phyloP scores from a whole-genome alignment of 2,113 vertebrate genomes.

The Cairina moschata region DNA sequence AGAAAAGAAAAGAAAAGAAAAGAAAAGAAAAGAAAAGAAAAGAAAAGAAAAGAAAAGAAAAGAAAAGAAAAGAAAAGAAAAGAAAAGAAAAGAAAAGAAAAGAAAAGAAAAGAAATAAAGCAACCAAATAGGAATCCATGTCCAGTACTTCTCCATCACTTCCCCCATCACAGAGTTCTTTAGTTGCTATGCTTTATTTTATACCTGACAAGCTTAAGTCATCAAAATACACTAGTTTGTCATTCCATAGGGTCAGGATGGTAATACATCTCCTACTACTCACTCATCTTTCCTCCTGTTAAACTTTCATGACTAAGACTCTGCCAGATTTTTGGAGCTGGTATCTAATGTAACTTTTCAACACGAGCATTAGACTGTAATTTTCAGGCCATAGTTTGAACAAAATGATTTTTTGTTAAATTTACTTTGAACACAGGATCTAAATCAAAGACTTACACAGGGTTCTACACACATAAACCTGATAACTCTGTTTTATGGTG shows the following conservation, averaged over 20 bases:
- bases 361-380: not conserved
- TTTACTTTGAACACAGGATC: not conserved
- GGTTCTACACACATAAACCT: not conserved
- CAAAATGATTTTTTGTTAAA: not conserved
- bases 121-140: not conserved
- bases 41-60: too few species aligned
- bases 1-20: not conserved
- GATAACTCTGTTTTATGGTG: not conserved
- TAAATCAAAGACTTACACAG: accelerated
- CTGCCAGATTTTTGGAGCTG: not conserved
- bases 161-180: not conserved
- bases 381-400: not conserved
- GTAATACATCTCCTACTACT: not conserved
- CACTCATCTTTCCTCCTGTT: not conserved
- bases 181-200: not conserved
- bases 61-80: too few species aligned
- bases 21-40: too few species aligned
- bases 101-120: too few species aligned
- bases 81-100: too few species aligned
- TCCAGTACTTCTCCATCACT: not conserved
- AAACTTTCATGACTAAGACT: not conserved
- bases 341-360: not conserved
- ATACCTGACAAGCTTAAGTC: not conserved
- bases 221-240: not conserved
- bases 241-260: not conserved